Conservation (phyloP, 2,113 vertebrate species). For the Corythoichthys haematopterus region DNA sequence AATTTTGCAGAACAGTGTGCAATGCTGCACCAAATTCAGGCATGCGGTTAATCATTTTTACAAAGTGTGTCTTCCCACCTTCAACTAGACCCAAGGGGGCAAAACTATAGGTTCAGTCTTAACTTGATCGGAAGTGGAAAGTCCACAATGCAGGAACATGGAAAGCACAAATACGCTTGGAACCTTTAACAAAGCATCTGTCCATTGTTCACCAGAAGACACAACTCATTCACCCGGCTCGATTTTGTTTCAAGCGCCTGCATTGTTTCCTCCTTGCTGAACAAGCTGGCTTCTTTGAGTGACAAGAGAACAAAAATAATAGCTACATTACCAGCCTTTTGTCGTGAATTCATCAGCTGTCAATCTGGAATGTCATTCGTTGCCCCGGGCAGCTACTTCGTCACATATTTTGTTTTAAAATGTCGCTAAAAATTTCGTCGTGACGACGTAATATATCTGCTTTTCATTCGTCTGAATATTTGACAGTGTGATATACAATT, state of each 20-base stretch:
- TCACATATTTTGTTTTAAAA: background rate
- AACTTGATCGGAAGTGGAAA: slow-evolving; percentile 8
- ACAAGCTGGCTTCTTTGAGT: background rate
- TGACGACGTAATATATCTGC: background rate
- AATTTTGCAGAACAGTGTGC: background rate
- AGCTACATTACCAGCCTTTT: background rate
- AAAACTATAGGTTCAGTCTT: slow-evolving; percentile 22
- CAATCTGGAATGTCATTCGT: background rate
- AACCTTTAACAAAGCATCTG: background rate
- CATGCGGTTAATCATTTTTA: background rate
- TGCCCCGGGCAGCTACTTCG: background rate
- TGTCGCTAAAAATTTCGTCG: background rate
- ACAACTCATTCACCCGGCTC: background rate
- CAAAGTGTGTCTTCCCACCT: background rate
- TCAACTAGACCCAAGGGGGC: slow-evolving; percentile 8
- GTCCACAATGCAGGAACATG: background rate
- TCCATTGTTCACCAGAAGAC: slow-evolving; percentile 1
- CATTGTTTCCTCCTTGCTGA: background rate
- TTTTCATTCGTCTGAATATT: background rate
- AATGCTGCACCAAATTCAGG: background rate
- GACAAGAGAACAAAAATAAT: background rate
- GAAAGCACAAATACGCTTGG: background rate
- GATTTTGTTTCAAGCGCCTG: background rate
- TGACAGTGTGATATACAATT: background rate
- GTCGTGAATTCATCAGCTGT: background rate